Percentiles rank a stretch among this genome's conserved stretches.
phyloP scores from a whole-genome alignment of 2,797 vertebrate genomes.

The Tangara arthus region DNA sequence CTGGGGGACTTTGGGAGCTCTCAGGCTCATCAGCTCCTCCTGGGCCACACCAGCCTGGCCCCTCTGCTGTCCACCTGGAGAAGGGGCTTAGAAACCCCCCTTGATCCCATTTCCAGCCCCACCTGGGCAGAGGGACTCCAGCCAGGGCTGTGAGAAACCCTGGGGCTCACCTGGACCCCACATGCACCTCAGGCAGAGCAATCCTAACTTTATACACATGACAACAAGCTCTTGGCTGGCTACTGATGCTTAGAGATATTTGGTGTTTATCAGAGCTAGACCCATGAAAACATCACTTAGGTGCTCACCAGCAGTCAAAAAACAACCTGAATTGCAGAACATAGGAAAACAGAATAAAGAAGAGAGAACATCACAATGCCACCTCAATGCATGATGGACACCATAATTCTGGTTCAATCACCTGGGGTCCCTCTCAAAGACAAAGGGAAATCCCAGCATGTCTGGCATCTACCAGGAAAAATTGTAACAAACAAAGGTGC shows the following conservation, averaged over 20 bases:
- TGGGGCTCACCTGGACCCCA: neutral
- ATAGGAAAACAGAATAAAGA: neutral
- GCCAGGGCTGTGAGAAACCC: neutral
- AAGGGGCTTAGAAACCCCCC: neutral
- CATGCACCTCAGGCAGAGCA: neutral
- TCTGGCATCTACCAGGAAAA: neutral
- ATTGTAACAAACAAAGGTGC: neutral
- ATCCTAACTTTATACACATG: neutral
- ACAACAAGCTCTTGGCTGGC: neutral
- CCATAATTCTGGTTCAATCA: neutral
- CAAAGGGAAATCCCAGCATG: neutral
- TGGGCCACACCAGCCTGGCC: neutral
- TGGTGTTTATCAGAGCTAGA: neutral
- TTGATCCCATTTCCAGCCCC: neutral
- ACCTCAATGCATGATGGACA: neutral
- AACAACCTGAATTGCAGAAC: neutral
- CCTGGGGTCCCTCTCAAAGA: neutral
- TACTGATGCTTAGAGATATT: neutral
- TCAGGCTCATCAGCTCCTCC: neutral
- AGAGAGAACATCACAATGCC: neutral
- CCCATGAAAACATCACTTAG: neutral
- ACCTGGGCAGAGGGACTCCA: rapidly evolving
- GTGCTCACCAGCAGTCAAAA: neutral
- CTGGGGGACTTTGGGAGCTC: neutral
- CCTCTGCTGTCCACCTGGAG: neutral